Evolutionary conservation across 2,888 invertebrate species (phyloP).

Genomic region (Drosophila kuntzei): DNA sequence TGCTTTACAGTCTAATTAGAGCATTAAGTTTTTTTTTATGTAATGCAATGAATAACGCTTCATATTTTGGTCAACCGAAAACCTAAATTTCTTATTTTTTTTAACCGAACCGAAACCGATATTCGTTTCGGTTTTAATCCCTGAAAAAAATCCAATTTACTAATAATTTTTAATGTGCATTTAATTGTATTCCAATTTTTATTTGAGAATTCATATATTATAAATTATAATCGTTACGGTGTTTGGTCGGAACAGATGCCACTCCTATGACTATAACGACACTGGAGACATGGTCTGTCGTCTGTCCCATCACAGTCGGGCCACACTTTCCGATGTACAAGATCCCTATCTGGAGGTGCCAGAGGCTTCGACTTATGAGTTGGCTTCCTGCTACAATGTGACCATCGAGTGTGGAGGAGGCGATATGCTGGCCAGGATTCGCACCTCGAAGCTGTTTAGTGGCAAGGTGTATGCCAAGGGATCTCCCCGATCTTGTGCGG

Average conservation of each 20-base stretch:
- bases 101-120: too few species aligned
- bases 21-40: too few species aligned
- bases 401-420: constrained; percentile 96
- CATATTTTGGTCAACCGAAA: too few species aligned
- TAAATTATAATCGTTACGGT: too few species aligned
- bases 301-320: constrained; percentile 95
- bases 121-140: too few species aligned
- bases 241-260: constrained; percentile 87
- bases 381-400: constrained; percentile 97
- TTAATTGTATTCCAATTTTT: too few species aligned
- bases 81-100: too few species aligned
- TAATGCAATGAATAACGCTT: too few species aligned
- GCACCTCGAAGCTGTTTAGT: constrained; percentile 94
- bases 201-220: too few species aligned
- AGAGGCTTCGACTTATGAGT: constrained; percentile 95
- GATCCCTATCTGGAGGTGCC: constrained; percentile 96
- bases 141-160: too few species aligned
- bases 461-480: constrained; percentile 88
- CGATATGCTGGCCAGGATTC: constrained; percentile 96
- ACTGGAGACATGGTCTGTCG: constrained; percentile 87
- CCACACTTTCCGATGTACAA: constrained; percentile 95
- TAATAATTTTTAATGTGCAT: too few species aligned
- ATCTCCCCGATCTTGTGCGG: constrained; percentile 96
- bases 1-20: too few species aligned
- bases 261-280: constrained; percentile 97